Conservation (phyloP, 1,140 invertebrate genomes). For the Trichomalopsis sarcophagae region DNA sequence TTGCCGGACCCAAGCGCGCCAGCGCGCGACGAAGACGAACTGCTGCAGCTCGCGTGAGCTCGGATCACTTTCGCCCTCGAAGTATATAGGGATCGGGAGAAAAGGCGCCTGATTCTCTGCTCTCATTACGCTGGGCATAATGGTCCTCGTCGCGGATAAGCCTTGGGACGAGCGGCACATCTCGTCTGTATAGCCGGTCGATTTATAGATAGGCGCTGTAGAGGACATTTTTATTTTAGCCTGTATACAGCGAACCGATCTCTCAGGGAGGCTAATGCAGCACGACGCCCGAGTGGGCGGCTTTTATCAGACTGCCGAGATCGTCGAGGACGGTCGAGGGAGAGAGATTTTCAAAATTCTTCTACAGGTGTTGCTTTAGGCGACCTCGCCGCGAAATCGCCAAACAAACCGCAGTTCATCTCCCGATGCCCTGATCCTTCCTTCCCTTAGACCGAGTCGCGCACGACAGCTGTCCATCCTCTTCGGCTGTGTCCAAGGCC, state of each 20-base stretch:
- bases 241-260: background rate
- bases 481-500: background rate
- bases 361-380: too few relatives aligned
- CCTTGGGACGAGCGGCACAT: constrained; percentile 51
- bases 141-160: constrained; percentile 39
- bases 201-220: constrained; percentile 37
- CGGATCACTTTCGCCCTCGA: background rate
- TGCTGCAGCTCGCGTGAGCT: background rate
- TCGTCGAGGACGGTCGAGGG: background rate
- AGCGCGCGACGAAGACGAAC: constrained; percentile 29
- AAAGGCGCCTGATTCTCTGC: background rate
- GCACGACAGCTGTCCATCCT: constrained; percentile 55
- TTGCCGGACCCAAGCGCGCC: background rate
- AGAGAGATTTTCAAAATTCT: too few relatives aligned
- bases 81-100: background rate
- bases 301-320: constrained; percentile 30
- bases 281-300: background rate
- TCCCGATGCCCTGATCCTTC: background rate
- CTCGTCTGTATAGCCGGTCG: background rate
- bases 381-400: too few relatives aligned
- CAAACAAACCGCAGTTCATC: background rate
- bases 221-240: background rate
- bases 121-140: constrained; percentile 56
- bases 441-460: background rate
- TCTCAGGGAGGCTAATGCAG: background rate